A percentile compares a stretch with the other conserved stretches of the same genome.
Conservation (phyloP, 2,797 vertebrate species). For the Alosa sapidissima region DNA sequence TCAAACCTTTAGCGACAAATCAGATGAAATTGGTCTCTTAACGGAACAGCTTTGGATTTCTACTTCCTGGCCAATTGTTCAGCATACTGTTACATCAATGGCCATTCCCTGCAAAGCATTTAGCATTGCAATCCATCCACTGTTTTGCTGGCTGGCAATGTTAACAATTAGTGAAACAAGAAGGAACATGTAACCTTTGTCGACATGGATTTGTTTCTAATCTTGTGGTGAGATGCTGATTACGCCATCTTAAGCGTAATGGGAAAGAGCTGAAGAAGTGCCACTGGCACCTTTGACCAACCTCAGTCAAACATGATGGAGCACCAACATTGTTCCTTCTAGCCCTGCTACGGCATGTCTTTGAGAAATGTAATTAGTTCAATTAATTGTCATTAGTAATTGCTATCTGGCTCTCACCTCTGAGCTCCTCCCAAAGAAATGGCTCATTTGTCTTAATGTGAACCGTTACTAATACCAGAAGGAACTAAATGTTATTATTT, state of each 20-base stretch:
- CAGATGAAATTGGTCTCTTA: neutral
- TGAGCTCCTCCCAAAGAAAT: neutral
- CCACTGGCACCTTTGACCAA: neutral
- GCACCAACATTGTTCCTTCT: neutral
- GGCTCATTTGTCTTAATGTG: neutral
- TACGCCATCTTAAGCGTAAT: neutral
- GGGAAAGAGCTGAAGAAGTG: neutral
- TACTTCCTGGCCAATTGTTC: neutral
- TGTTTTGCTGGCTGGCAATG: neutral
- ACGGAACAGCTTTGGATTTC: no score
- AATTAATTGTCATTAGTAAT: neutral
- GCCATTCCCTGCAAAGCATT: neutral
- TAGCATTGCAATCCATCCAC: neutral
- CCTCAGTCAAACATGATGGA: neutral
- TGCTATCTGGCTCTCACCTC: neutral
- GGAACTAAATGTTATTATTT: neutral
- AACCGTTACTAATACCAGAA: neutral
- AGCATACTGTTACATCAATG: no score
- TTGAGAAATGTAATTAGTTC: neutral
- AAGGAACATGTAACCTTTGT: neutral
- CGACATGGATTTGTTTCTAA: neutral
- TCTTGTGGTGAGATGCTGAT: neutral
- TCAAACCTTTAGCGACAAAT: neutral
- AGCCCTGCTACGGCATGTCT: neutral
- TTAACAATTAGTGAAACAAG: no score